phyloP scores from a whole-genome alignment of 2,888 invertebrate genomes.

The Perdita meconis region DNA sequence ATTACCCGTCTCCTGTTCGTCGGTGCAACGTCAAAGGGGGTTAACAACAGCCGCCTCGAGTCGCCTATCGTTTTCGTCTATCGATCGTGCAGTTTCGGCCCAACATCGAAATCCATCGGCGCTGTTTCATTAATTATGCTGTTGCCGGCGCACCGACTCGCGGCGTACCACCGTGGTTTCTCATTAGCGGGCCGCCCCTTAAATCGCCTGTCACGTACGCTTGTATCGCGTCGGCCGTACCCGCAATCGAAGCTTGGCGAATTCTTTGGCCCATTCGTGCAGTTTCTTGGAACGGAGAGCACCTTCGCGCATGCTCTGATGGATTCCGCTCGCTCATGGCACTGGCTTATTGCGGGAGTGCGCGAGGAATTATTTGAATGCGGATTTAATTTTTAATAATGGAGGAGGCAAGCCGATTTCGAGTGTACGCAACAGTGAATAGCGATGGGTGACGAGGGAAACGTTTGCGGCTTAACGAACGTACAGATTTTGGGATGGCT shows the following conservation, averaged over 20 bases:
- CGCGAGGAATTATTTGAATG: neutral
- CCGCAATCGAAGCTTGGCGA: neutral
- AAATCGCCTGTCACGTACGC: slow-evolving; percentile 1
- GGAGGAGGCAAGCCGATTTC: too few species aligned
- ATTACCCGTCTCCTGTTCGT: slow-evolving; percentile 31
- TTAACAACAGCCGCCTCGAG: slow-evolving; percentile 68
- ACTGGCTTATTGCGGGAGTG: neutral
- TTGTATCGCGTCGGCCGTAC: neutral
- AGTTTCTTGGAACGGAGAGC: neutral
- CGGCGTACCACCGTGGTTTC: slow-evolving; percentile 24
- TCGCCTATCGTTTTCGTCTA: slow-evolving; percentile 49
- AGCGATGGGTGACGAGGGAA: too few species aligned
- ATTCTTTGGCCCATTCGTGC: neutral
- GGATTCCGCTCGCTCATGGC: neutral
- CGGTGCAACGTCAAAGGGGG: slow-evolving; percentile 70
- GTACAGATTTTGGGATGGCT: too few species aligned
- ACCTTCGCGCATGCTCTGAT: neutral
- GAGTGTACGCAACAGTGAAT: too few species aligned
- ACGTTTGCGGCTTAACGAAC: too few species aligned
- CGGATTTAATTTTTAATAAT: too few species aligned
- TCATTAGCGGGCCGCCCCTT: slow-evolving; percentile 2
- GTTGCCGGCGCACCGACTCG: neutral
- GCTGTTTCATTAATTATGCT: slow-evolving; percentile 50
- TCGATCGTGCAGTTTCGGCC: slow-evolving; percentile 50
- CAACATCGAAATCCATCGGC: slow-evolving; percentile 23